A percentile compares a stretch with the other conserved stretches of the same genome.
These are phyloP conservation scores for Poeciliopsis retropinna DNA, from an alignment of 2,113 vertebrate genomes.

Conservation along the genomic window DNA sequence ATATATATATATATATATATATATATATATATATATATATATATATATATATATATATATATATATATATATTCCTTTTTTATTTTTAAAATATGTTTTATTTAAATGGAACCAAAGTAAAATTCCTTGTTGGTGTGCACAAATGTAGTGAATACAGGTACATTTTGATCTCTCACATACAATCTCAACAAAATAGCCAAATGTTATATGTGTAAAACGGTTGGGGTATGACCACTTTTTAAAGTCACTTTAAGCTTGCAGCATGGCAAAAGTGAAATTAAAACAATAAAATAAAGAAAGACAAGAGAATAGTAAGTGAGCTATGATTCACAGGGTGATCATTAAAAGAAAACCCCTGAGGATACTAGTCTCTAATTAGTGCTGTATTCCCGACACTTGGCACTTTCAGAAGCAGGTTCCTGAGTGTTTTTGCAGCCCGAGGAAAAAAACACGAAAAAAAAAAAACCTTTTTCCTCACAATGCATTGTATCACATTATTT, in stretches of 20 bases:
- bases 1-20: too few species aligned
- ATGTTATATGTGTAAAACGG: background rate
- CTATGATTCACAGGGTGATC: conserved; percentile 61
- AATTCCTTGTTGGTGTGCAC: too few species aligned
- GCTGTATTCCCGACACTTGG: conserved; percentile 54
- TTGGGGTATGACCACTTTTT: background rate
- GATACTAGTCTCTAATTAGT: conserved; percentile 69
- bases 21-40: too few species aligned
- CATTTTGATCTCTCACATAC: too few species aligned
- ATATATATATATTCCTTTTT: too few species aligned
- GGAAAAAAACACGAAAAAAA: conserved; percentile 1
- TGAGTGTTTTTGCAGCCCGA: conserved; percentile 7
- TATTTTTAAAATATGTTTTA: too few species aligned
- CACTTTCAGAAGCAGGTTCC: conserved; percentile 32
- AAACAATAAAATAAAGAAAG: conserved; percentile 6
- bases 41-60: too few species aligned
- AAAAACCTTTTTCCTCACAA: conserved; percentile 15
- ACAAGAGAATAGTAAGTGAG: conserved; percentile 12
- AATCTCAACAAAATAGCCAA: too few species aligned
- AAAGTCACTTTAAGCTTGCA: background rate
- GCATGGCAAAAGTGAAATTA: conserved; percentile 6
- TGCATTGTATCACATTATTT: conserved; percentile 33
- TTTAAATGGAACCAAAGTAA: too few species aligned
- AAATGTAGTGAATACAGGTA: too few species aligned
- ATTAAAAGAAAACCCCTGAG: conserved; percentile 60